A percentile compares a stretch with the other conserved stretches of the same genome.
phyloP scores from a whole-genome alignment of 2,797 vertebrate species.

The Allobates femoralis region DNA sequence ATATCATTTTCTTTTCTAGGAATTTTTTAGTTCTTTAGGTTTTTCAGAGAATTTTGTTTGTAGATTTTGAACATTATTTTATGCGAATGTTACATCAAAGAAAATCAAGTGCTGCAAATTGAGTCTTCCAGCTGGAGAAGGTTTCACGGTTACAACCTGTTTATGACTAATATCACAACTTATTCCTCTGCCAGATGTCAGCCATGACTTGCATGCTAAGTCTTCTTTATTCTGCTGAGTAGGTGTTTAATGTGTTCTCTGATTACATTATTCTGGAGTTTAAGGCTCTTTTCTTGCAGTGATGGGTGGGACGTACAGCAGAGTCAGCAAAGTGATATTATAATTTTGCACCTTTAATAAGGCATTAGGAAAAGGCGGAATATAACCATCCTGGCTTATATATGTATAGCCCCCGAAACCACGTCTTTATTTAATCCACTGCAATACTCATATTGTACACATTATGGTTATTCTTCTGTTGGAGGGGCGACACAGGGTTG shows the following conservation, averaged over 20 bases:
- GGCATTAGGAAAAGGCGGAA: background rate
- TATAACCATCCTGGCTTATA: too few relatives aligned
- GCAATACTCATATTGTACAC: too few relatives aligned
- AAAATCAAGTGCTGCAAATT: background rate
- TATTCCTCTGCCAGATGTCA: constrained; percentile 27
- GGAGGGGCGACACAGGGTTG: too few relatives aligned
- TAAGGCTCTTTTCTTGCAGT: background rate
- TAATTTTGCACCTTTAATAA: background rate
- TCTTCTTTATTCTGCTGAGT: constrained; percentile 44
- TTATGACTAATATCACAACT: constrained; percentile 16
- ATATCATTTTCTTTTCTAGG: too few relatives aligned
- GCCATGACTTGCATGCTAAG: constrained; percentile 23
- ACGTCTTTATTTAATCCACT: background rate
- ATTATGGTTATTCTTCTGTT: too few relatives aligned
- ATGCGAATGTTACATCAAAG: background rate
- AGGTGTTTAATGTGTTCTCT: constrained; percentile 16
- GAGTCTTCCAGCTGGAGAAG: background rate
- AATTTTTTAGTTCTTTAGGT: too few relatives aligned
- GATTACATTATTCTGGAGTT: constrained; percentile 26
- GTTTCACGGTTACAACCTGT: background rate
- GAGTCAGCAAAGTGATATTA: constrained; percentile 24
- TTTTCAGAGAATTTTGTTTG: too few relatives aligned
- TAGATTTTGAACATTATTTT: background rate
- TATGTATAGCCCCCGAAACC: background rate
- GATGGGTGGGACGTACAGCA: background rate